Conservation (phyloP, 2,888 invertebrate genomes). For the Meliscaeva auricollis region DNA sequence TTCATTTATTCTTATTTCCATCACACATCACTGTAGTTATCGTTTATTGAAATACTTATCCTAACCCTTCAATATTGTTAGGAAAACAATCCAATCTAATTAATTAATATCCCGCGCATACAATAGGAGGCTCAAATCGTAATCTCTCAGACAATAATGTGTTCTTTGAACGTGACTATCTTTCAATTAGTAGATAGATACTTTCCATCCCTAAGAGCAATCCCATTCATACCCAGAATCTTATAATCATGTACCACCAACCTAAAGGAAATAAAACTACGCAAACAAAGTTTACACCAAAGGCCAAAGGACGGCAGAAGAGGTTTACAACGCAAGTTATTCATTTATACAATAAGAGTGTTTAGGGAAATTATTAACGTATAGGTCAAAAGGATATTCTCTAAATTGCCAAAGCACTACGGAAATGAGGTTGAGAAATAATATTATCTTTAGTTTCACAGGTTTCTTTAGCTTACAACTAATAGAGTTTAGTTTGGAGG, state of each 20-base stretch:
- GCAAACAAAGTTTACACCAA: background rate
- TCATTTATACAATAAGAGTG: slow-evolving; percentile 2
- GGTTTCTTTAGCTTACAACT: background rate
- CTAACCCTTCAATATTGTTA: slow-evolving; percentile 11
- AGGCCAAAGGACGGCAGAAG: background rate
- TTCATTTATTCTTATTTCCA: background rate
- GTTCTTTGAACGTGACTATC: slow-evolving; percentile 35
- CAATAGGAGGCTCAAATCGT: slow-evolving; percentile 14
- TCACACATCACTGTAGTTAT: background rate
- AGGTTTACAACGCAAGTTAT: background rate
- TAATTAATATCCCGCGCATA: slow-evolving; percentile 31
- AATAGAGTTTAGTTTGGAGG: background rate
- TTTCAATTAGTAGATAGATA: slow-evolving; percentile 6
- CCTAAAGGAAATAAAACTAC: slow-evolving; percentile 14
- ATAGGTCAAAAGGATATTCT: slow-evolving; percentile 19
- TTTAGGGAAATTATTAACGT: slow-evolving; percentile 20
- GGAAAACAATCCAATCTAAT: slow-evolving; percentile 24
- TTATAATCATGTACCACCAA: background rate
- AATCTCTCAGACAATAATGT: slow-evolving; percentile 17
- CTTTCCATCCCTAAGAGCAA: background rate
- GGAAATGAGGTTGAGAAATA: slow-evolving; percentile 25
- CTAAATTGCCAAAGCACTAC: background rate
- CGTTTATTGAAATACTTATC: background rate
- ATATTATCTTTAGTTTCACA: slow-evolving; percentile 12
- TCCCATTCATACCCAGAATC: slow-evolving; percentile 16